Evolutionary conservation across 1,140 invertebrate species (phyloP).

Genomic region (Cylas formicarius): DNA sequence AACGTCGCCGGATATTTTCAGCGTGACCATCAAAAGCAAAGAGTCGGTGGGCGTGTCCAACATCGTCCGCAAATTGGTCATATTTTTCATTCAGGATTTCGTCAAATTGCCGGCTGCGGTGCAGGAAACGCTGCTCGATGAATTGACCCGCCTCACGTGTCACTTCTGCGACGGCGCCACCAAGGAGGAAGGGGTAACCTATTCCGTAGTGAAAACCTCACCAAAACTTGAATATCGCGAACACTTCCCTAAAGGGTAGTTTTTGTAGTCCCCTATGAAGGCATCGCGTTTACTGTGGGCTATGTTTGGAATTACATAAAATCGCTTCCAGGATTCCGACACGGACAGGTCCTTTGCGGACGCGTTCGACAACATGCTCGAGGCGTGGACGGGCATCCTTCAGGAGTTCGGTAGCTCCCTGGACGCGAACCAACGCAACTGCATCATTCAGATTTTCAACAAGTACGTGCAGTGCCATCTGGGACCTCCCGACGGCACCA

Average conservation of each 20-base stretch:
- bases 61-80: conserved; percentile 55
- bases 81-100: conserved; percentile 56
- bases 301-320: conserved; percentile 1
- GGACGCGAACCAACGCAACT: conserved; percentile 44
- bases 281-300: background rate
- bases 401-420: conserved; percentile 43
- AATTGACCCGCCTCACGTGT: conserved; percentile 66
- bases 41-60: conserved; percentile 61
- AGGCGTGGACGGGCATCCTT: conserved; percentile 66
- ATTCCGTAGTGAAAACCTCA: too few relatives aligned
- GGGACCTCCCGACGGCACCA: conserved; percentile 70
- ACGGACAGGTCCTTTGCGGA: conserved; percentile 69
- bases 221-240: too few relatives aligned
- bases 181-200: conserved; percentile 68
- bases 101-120: conserved; percentile 43
- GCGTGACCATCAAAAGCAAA: conserved; percentile 55
- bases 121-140: conserved; percentile 47
- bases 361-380: conserved; percentile 73
- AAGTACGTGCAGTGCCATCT: conserved; percentile 76
- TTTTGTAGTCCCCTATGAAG: background rate
- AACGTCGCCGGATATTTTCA: conserved; percentile 22
- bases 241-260: too few relatives aligned
- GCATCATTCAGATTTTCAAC: conserved; percentile 60
- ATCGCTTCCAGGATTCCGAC: conserved; percentile 40
- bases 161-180: conserved; percentile 64